Percentiles rank a stretch among this genome's conserved stretches.
phyloP scores from a whole-genome alignment of 1,140 invertebrate genomes.

The Sitobion miscanthi region DNA sequence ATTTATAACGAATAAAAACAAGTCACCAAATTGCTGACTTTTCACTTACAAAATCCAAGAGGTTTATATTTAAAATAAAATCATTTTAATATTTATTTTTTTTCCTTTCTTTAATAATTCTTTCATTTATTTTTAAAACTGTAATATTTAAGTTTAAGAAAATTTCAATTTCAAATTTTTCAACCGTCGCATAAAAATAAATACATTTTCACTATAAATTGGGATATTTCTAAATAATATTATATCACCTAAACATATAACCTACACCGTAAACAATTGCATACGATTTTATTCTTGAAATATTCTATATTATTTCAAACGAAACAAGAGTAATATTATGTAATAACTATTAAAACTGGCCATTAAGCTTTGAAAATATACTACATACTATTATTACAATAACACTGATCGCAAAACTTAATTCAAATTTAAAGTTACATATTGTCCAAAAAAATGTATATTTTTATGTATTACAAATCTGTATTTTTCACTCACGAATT shows the following conservation, averaged over 20 bases:
- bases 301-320: not conserved
- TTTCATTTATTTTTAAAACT: not conserved
- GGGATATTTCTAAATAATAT: not conserved
- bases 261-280: too few species aligned
- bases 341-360: not conserved
- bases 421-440: not conserved
- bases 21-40: not conserved
- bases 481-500: conserved; percentile 15
- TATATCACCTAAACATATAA: too few species aligned
- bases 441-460: not conserved
- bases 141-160: not conserved
- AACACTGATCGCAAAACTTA: not conserved
- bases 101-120: not conserved
- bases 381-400: too few species aligned
- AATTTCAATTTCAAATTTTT: not conserved
- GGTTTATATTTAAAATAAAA: not conserved
- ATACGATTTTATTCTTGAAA: too few species aligned
- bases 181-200: not conserved
- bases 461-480: not conserved
- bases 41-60: not conserved
- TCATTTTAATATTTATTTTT: not conserved
- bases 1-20: not conserved
- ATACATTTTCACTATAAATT: too few species aligned
- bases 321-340: not conserved
- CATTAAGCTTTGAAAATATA: not conserved